Base-by-base conservation (phyloP, 2,888 invertebrate genomes). In the Hyposoter dolosus region DNA sequence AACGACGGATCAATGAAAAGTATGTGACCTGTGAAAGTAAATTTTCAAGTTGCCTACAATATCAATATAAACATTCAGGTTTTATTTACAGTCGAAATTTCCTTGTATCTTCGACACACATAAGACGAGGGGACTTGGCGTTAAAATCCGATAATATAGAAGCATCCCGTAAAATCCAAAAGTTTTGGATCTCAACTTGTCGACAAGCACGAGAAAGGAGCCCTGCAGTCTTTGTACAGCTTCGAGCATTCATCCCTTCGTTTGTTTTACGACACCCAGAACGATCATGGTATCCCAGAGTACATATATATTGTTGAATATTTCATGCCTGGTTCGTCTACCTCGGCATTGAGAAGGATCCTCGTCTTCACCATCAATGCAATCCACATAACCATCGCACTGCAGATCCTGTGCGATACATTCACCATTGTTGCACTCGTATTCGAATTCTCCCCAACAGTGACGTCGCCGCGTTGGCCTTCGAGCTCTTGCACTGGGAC, bases 291-390 rank as follows among this genome's bases (percentile, higher is more conserved):
- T 71, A 60, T 84, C 85, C 77, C 72, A 69, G 68, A 35, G 76
- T 53, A 81, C 47, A 71, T 53, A 45, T 50, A 53, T 63, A 43
- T 19, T 66, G 56, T 45, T 47, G 17, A 47, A 60, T 69, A 75
- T 50, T 82, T 65, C 83, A 83, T 83, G 83, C 69, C 65, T 50
- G 56, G 74, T 84, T 86, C 79, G 68, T 89, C 87, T 89, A 90
- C 89, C 89, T 89, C 53, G 68, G 82, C 92, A 92, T 10, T 66
- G 71, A 65, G 7, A 17, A 40, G 68, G 69, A 15, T 89, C 89
- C 94, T 97, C 97, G 89, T 97, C 97, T 88, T 95, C 95, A n/a
- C 94, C 94, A 82, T 95, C 93, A 2, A 91, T 88, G 89, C 97
- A 97, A 90, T 97, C 96, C n/a, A 87, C 74, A 6, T 94, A 91